These are phyloP conservation scores for Crematogaster levior DNA, from an alignment of 2,888 invertebrate species.

Conservation along the genomic window DNA sequence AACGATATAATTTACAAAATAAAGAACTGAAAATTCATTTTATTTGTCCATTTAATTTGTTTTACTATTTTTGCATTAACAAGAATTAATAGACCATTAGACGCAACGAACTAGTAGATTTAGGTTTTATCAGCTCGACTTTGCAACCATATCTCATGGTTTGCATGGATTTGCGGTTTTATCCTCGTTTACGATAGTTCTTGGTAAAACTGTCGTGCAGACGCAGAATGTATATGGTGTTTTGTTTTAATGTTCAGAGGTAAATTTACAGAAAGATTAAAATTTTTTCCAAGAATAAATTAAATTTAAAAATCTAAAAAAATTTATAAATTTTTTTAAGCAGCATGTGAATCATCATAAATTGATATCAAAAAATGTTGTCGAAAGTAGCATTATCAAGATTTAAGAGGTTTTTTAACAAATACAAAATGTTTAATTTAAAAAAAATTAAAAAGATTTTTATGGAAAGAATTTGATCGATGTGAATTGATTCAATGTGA, in stretches of 20 bases:
- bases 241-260: slow-evolving; percentile 12
- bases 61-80: not conserved
- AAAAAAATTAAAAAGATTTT: not conserved
- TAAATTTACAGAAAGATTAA: not conserved
- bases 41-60: not conserved
- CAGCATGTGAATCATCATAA: not conserved
- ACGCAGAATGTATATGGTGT: not conserved
- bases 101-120: not conserved
- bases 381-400: not conserved
- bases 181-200: slow-evolving; percentile 37
- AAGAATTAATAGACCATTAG: not conserved
- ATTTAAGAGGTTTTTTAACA: not conserved
- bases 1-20: not conserved
- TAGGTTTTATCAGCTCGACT: slow-evolving; percentile 45
- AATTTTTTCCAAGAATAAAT: not conserved
- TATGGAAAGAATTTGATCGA: not conserved
- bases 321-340: not conserved
- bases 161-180: slow-evolving; percentile 64
- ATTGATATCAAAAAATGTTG: not conserved
- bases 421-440: not conserved
- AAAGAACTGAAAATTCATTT: not conserved
- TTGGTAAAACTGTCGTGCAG: slow-evolving; percentile 24
- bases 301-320: not conserved
- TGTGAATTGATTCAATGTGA: not conserved
- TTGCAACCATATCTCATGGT: slow-evolving; percentile 62